Evolutionary conservation across 2,113 vertebrate genomes (phyloP), one percentile per base, ranked within the genome.

Genomic region (Mugil cephalus): DNA sequence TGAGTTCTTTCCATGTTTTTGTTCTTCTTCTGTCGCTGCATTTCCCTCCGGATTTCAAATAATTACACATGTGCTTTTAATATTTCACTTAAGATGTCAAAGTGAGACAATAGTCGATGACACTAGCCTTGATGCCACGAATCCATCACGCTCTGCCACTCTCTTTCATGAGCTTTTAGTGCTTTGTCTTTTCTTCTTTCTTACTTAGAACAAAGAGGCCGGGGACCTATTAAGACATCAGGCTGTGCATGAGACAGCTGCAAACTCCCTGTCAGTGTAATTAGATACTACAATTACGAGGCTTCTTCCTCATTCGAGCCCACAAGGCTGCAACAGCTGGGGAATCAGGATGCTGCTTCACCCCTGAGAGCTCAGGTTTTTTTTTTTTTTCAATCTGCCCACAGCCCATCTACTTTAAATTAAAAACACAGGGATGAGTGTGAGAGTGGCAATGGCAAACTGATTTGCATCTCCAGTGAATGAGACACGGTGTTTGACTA

Each of bases 261-360:
- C 68, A 69, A 59, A 74, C 45, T 47, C 75, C 65, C 6, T 79
- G 78, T 82, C 79, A 65, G 24, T 45, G 82, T 85, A 89, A 89
- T 87, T 88, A 88, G 82, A 85, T 86, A 71, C 78, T 72, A 85
- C 80, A 91, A 87, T 90, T 85, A 84, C 64, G 53, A 69, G 74
- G 42, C 76, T 72, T 79, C 60, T 48, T 81, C 64, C 78, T 73
- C 64, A 82, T 11, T 61, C 21, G 12, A 74, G 43, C 24, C 47
- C 53, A 51, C 67, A 69, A 21, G 24, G 72, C 68, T 73, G 47
- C 58, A 78, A 74, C 84, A 85, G 84, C 90, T 84, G 80, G 69
- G 59, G 53, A 81, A 56, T 78, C 80, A 52, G 61, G 10, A 10
- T 9, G 45, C 71, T 36, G 47, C 19, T 6, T 21, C 39, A 17